Evolutionary conservation across 2,113 vertebrate species (phyloP).

Genomic region (Lasiurus borealis): DNA sequence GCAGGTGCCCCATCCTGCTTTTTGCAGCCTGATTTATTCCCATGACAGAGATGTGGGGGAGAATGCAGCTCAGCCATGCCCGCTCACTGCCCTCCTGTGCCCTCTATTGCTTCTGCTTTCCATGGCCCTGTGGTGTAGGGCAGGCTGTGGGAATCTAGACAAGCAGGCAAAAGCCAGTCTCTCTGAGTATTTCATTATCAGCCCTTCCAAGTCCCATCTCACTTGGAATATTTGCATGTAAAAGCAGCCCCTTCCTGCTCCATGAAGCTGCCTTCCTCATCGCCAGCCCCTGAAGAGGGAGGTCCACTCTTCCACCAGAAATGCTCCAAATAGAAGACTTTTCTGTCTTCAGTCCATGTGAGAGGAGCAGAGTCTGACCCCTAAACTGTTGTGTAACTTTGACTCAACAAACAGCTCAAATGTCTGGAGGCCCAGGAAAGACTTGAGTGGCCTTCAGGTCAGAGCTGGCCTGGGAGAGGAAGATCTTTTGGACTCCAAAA

Average conservation of each 20-base stretch:
- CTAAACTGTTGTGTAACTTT: neutral
- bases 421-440: neutral
- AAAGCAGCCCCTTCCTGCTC: neutral
- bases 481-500: neutral
- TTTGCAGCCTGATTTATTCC: neutral
- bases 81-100: too few species aligned
- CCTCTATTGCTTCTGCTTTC: neutral
- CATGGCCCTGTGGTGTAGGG: accelerated
- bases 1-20: neutral
- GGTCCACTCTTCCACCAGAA: neutral
- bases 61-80: neutral
- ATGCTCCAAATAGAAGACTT: neutral
- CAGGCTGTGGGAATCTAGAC: neutral
- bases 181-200: neutral
- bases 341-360: neutral
- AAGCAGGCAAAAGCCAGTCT: neutral
- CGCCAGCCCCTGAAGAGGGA: neutral
- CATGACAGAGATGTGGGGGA: neutral
- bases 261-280: neutral
- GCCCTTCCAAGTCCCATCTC: neutral
- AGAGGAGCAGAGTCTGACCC: neutral
- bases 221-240: neutral
- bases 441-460: neutral
- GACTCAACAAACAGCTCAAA: neutral
- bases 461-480: neutral